Evolutionary conservation across 53 echinoderm and acorn worm genomes (phyloP).

Genomic region (Astropecten irregularis): DNA sequence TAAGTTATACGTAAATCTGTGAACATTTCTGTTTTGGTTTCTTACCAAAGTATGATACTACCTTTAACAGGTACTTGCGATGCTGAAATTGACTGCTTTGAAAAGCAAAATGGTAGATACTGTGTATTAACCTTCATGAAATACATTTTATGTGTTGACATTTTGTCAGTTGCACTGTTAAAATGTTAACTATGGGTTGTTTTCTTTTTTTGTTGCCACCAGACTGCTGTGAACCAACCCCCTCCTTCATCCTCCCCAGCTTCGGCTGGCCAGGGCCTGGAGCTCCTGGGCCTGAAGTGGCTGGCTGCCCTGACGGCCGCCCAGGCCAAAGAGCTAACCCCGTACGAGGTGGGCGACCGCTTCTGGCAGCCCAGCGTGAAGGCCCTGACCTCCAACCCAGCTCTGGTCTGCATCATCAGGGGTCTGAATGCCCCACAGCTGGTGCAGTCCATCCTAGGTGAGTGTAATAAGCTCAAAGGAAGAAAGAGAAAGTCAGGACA

Average conservation of each 20-base stretch:
- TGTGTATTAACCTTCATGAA: no score
- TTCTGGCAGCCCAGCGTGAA: conserved; percentile 93
- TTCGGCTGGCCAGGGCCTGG: conserved; percentile 71
- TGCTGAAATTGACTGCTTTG: no score
- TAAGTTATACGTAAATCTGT: no score
- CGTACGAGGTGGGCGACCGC: conserved; percentile 91
- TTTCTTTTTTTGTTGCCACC: not conserved
- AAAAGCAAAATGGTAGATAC: no score
- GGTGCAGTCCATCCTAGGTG: conserved; percentile 61
- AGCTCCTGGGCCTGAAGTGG: conserved; percentile 93
- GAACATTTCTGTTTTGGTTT: no score
- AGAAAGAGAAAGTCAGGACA: conserved; percentile 61
- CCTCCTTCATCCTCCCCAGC: conserved; percentile 35
- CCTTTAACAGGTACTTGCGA: no score
- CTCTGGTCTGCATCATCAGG: conserved; percentile 81
- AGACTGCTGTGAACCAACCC: conserved; percentile 59
- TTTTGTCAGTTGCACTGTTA: no score
- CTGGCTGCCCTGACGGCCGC: conserved; percentile 76
- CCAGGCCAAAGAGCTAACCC: conserved; percentile 96
- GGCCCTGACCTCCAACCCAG: conserved; percentile 78
- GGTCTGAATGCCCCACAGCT: conserved; percentile 91
- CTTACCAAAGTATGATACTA: no score
- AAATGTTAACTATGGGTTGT: no score
- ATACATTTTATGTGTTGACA: no score
- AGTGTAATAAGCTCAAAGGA: not conserved